Evolutionary conservation across 2,113 vertebrate genomes (phyloP).

Genomic region (Pomatostomus ruficeps): DNA sequence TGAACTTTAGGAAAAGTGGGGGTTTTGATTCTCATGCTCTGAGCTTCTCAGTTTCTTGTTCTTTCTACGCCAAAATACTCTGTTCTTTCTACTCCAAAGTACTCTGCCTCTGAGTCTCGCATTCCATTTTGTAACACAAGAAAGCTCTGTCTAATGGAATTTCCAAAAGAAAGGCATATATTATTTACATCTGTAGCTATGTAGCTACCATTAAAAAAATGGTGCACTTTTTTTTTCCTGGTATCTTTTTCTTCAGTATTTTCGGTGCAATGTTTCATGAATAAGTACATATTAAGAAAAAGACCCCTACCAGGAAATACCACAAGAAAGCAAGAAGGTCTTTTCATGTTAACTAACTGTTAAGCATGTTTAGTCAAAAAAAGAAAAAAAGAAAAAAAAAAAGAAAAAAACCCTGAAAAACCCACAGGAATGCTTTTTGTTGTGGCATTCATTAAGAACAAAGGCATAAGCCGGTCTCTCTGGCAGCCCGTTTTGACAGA

Average conservation of each 20-base stretch:
- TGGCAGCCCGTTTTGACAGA: constrained; percentile 37
- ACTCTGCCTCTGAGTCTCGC: background rate
- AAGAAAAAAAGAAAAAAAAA: background rate
- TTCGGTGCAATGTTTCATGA: constrained; percentile 8
- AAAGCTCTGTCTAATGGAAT: background rate
- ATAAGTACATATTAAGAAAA: constrained; percentile 5
- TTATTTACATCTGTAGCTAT: constrained; percentile 43
- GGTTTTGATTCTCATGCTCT: background rate
- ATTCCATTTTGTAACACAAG: constrained; percentile 26
- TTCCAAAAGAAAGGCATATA: constrained; percentile 9
- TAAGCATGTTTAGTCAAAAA: constrained; percentile 1
- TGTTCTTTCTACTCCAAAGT: background rate
- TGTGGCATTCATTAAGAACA: constrained; percentile 53
- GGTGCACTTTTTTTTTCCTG: background rate
- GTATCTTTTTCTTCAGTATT: background rate
- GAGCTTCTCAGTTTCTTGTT: background rate
- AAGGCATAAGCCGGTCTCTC: constrained; percentile 39
- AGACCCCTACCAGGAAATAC: constrained; percentile 38
- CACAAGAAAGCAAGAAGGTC: constrained; percentile 47
- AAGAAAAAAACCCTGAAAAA: background rate
- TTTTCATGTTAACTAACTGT: constrained; percentile 54
- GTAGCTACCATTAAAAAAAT: background rate
- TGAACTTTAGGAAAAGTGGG: background rate
- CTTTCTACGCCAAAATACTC: background rate
- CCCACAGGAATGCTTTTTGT: constrained; percentile 59